Percentiles rank a stretch among this genome's conserved stretches.
phyloP scores from a whole-genome alignment of 2,888 invertebrate species.

The Limnephilus marmoratus region DNA sequence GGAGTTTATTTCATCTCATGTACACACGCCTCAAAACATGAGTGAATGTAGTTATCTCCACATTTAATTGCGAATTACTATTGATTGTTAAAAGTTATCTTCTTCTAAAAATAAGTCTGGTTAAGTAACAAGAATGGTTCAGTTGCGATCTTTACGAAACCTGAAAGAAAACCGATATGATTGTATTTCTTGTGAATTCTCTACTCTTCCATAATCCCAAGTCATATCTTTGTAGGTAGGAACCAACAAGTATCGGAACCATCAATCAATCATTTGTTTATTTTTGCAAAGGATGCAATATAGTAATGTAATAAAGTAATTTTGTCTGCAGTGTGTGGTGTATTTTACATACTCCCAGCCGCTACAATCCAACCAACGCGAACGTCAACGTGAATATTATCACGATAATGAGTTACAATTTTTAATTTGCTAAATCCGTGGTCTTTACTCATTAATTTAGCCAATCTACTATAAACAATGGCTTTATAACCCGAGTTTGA shows the following conservation, averaged over 20 bases:
- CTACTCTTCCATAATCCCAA: not conserved
- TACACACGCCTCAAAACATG: too few species aligned
- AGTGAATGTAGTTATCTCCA: too few species aligned
- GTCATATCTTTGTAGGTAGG: not conserved
- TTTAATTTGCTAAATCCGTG: slow-evolving; percentile 21
- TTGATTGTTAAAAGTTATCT: too few species aligned
- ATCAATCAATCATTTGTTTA: slow-evolving; percentile 10
- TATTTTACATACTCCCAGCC: not conserved
- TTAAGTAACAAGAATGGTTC: too few species aligned
- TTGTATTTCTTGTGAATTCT: not conserved
- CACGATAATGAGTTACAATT: not conserved
- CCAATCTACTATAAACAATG: slow-evolving; percentile 14
- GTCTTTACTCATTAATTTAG: not conserved
- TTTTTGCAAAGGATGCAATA: not conserved
- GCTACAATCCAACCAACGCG: not conserved
- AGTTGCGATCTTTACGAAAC: too few species aligned
- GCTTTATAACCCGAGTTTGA: slow-evolving; percentile 10
- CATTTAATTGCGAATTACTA: too few species aligned
- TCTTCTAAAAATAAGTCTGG: too few species aligned
- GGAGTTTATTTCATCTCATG: too few species aligned
- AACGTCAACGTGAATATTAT: not conserved
- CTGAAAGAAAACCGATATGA: too few species aligned
- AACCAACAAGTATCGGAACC: not conserved
- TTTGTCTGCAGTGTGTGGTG: not conserved
- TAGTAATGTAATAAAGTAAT: not conserved